Evolutionary conservation across 2,113 vertebrate genomes (phyloP), one percentile per base, ranked within the genome.

Genomic region (Otocyon megalotis): DNA sequence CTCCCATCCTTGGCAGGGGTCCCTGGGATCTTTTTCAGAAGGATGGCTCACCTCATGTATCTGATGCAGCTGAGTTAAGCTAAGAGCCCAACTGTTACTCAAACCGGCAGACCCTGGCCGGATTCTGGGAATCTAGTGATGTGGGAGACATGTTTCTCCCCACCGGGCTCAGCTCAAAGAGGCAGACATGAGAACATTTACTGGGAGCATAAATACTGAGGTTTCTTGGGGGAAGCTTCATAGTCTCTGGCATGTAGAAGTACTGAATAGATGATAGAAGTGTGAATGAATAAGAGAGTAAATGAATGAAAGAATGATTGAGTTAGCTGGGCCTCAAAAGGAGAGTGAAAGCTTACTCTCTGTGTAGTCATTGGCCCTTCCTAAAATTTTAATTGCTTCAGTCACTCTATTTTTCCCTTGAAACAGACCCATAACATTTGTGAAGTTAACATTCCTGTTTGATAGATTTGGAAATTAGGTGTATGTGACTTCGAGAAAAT

Each of bases 391-490:
- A 65, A 65, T 60, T 79, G 77, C 37, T 56, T 79, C 17, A 19
- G n/a, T 50, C 37, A 37, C 35, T 24, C 53, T 32, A 76, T 84
- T 84, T 86, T 79, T 71, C 65, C 63, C 72, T 91, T 93, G 77
- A 92, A 71, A 90, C 80, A 62, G 50, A 80, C 35, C 26, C 53
- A 7, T 35, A 50, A 48, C 30, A 12, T 76, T 50, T 15, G 37
- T 32, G 43, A 85, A 90, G 72, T 10, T 16, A 72, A 65, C 58
- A 54, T 28, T 63, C 35, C 82, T 82, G 35, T 87, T 69, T 58
- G 67, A 71, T 28, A 74, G 71, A 87, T 80, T 62, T 92, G 76
- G 86, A 93, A 93, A 82, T 65, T 22, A 85, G 82, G 12, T 32
- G 15, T 63, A 50, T 82, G 28, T 82, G 90, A 88, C 69, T 53